Evolutionary conservation across 1,140 invertebrate genomes (phyloP).

Genomic region (Ganaspis sp.): DNA sequence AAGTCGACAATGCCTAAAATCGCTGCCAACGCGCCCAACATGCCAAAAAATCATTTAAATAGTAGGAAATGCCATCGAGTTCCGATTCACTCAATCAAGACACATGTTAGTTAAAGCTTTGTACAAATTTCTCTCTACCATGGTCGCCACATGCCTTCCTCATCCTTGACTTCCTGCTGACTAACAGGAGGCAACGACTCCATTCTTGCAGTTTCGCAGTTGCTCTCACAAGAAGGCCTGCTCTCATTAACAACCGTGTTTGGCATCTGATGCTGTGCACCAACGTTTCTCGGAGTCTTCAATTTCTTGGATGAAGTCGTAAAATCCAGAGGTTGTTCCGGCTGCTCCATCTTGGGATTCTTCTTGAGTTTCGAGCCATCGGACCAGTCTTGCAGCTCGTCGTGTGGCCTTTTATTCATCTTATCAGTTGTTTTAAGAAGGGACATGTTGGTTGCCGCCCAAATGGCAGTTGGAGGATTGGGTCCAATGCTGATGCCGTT

Average conservation of each 20-base stretch:
- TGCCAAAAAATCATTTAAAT: neutral
- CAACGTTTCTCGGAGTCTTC: conserved; percentile 51
- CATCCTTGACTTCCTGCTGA: conserved; percentile 68
- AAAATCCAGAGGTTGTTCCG: conserved; percentile 71
- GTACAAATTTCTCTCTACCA: conserved; percentile 63
- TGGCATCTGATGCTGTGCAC: conserved; percentile 50
- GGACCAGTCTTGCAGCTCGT: conserved; percentile 60
- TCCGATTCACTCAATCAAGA: neutral
- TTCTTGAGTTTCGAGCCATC: conserved; percentile 58
- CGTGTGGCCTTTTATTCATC: conserved; percentile 69
- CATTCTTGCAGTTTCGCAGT: conserved; percentile 58
- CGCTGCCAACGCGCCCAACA: neutral
- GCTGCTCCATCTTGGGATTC: conserved; percentile 65
- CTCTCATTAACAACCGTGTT: conserved; percentile 61
- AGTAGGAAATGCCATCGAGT: neutral
- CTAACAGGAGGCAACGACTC: conserved; percentile 59
- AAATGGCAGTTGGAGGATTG: conserved; percentile 73
- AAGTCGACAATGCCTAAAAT: conserved; percentile 3
- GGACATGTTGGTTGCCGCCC: conserved; percentile 75
- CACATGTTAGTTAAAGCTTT: neutral
- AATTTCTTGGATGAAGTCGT: conserved; percentile 70
- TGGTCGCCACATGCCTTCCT: conserved; percentile 75
- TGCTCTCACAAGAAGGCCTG: conserved; percentile 63
- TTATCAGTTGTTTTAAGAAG: conserved; percentile 73
- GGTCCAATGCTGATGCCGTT: conserved; percentile 74